A percentile compares a stretch with the other conserved stretches of the same genome.
phyloP scores from a whole-genome alignment of 2,797 vertebrate genomes.

The Pantherophis vulpinus region DNA sequence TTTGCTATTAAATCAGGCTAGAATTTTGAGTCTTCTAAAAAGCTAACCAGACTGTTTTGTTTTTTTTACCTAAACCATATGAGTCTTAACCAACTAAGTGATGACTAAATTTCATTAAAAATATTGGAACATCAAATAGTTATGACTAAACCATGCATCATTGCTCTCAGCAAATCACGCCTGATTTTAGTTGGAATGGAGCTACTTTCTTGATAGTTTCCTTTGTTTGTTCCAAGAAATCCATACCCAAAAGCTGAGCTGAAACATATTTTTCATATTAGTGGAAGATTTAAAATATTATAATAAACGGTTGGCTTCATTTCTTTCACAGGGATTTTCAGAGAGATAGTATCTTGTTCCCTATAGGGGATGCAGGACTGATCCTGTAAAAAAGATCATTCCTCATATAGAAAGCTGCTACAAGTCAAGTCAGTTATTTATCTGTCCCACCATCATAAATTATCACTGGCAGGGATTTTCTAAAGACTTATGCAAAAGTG shows the following conservation, averaged over 20 bases:
- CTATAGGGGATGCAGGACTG: background rate
- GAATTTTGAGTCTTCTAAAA: background rate
- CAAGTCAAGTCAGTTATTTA: background rate
- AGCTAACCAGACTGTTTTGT: background rate
- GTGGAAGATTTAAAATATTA: background rate
- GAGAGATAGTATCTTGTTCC: background rate
- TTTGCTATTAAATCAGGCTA: background rate
- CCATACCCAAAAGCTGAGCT: background rate
- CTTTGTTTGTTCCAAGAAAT: background rate
- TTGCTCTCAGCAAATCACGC: background rate
- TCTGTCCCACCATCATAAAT: background rate
- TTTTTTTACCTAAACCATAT: background rate
- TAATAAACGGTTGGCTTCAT: background rate
- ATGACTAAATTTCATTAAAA: background rate
- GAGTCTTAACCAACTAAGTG: background rate
- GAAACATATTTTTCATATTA: background rate
- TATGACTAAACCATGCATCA: background rate
- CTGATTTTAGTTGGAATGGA: background rate
- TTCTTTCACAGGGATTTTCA: background rate
- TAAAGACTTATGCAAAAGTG: background rate
- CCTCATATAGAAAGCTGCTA: background rate
- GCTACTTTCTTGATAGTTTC: background rate
- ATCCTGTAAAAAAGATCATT: background rate
- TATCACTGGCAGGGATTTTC: background rate
- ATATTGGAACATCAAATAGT: background rate